Evolutionary conservation across 2,888 invertebrate species (phyloP), one percentile per base, ranked within the genome.

Genomic region (Drosophila neutralis): DNA sequence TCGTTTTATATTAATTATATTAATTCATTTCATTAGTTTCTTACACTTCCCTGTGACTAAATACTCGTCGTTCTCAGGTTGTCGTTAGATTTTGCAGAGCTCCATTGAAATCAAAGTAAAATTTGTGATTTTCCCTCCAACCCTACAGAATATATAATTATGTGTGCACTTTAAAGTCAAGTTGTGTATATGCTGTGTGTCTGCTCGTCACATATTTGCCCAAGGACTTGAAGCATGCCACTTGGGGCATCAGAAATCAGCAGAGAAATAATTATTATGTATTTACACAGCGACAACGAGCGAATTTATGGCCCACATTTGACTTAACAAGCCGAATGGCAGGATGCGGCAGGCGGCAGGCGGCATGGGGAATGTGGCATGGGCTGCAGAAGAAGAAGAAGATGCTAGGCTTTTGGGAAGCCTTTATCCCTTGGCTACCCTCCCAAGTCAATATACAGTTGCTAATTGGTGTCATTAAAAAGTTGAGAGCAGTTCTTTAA

Each of bases 391-490:
- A 11, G 38, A 18, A 31, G 15, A 35, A 11, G 54, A 15, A 15
- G n/a, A 38, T 27, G 18, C 27, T 31, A 35, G 51, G 87, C 68
- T 81, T 89, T 70, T 69, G 42, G 21, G 27, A 11, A 60, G 29
- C 27, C 33, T 38, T 21, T 54, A 42, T 54, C 35, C 27, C 40
- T 64, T n/a, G 21, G 15, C 18, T 45, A 24, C 15, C 2, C n/a
- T n/a, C 38, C 27, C 7, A 35, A n/a, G 18, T 38, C 18, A 31
- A 31, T 15, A 45, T 61, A 66, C 60, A 65, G 60, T 69, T 73
- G 73, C 90, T 86, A 86, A 86, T 86, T 86, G 90, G 68, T 89
- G 85, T 86, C 81, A 86, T 90, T 90, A 86, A 86, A 90, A 90
- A 83, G 89, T 82, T 85, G 64, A 64, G 73, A 53, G 49, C 40